Evolutionary conservation across 2,888 invertebrate species (phyloP), one percentile per base, ranked within the genome.

Genomic region (Deladenus siricidicola): DNA sequence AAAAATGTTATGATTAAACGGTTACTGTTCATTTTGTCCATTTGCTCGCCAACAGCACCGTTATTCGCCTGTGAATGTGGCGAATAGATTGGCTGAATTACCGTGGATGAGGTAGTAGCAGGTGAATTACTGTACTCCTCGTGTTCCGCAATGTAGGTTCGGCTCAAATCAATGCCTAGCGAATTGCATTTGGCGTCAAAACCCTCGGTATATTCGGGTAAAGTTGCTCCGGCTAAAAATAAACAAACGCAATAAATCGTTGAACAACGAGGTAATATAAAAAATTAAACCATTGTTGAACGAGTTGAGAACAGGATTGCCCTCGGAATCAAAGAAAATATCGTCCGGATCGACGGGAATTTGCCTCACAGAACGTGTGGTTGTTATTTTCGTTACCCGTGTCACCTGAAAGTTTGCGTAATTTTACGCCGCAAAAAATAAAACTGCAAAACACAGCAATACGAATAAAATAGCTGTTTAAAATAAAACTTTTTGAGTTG

Each of bases 301-400:
- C 6, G 39, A 34, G 49, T 67, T 70, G 39, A 63, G 10, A 44
- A 67, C 47, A 10, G 66, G 66, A 52, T 68, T 64, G 34, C 78
- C 78, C 24, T 69, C 67, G 0, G 72, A 63, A 58, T 78, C 78
- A 53, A 78, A 78, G 62, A 69, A 73, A 49, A 78, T 68, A 55
- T 76, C 72, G n/a, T 69, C 69, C 3, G 74, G 72, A 23, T 67
- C 60, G 19, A 77, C 71, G 8, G 76, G 76, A 28, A 78, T 69
- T 62, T 78, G 78, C 4, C 72, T 67, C 3, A 78, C 70, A 21
- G 74, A 74, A 24, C 78, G 64, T 14, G 78, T 78, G 21, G 78
- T 78, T 23, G 78, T 79, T 48, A 79, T 73, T 65, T 78, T 79
- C 26, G 78, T 78, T 24, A 78, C 74, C 24, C 75, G 69, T 17